These are phyloP conservation scores for Plecotus auritus DNA, from an alignment of 2,113 vertebrate species.

Conservation along the genomic window DNA sequence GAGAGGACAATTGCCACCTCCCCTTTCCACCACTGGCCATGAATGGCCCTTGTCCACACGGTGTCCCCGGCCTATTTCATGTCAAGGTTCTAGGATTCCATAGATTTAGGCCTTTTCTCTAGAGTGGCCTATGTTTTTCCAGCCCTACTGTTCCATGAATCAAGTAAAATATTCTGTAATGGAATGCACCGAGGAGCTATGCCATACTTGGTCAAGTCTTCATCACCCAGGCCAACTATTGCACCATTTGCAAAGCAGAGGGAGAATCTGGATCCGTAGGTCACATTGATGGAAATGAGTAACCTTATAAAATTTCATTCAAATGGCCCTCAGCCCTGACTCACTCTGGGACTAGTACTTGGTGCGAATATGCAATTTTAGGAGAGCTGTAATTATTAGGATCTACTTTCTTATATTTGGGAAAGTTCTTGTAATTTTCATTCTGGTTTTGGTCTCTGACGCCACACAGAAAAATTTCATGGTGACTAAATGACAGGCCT, in stretches of 20 bases:
- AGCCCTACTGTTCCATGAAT: neutral
- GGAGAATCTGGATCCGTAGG: neutral
- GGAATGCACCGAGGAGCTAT: neutral
- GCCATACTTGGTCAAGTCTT: neutral
- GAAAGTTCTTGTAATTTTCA: neutral
- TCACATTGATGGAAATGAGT: neutral
- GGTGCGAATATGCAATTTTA: neutral
- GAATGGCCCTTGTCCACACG: neutral
- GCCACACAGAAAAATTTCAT: neutral
- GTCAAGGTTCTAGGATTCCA: neutral
- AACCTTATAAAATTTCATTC: neutral
- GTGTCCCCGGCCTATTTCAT: neutral
- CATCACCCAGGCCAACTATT: neutral
- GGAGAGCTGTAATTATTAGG: neutral
- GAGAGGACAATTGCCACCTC: conserved; percentile 40
- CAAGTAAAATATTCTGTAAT: neutral
- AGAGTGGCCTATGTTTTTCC: too few species aligned
- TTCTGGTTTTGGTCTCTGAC: neutral
- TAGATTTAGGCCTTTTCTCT: neutral
- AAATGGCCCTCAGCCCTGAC: neutral
- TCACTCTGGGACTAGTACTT: neutral
- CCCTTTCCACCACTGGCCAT: accelerated
- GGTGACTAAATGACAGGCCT: neutral
- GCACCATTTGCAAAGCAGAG: neutral
- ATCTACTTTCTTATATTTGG: neutral